Base-by-base conservation (phyloP, 2,797 vertebrate species). In the Nasua narica region DNA sequence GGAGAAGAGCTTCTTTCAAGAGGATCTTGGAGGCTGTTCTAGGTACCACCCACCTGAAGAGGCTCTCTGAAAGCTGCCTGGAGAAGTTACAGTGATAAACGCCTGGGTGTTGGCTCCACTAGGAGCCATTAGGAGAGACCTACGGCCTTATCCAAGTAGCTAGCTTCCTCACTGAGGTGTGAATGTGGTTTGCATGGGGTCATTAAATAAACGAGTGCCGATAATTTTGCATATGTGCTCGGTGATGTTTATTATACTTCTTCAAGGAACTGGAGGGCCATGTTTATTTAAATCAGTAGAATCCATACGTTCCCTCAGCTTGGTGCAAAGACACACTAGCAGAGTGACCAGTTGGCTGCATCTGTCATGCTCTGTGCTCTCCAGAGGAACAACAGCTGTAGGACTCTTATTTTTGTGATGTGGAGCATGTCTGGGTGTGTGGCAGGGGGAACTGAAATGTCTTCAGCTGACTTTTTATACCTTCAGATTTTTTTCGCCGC, bases 371-470 rank as follows among this genome's bases (percentile, higher is more conserved):
- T 96, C 19, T 92, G 58, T 48, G 27, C 84, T 62, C 87, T 54
- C 4, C 56, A 94, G 96, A 46, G 86, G 97, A 98, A 97, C 97
- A 82, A 97, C 97, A 98, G 98, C 98, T 98, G 97, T 84, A 78
- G 87, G 78, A 69, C 4, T 94, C 98, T 98, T 98, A 98, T 98
- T 98, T 98, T 98, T 98, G 98, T 97, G 98, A 83, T 93, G 90
- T 97, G 97, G 97, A 98, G 97, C 94, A 79, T 94, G 78, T 95
- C 94, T 5, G 83, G 79, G 74, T 95, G 10, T 97, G 96, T 93
- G 96, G 81, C 97, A 98, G 96, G 97, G 93, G 98, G 98, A 99
- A 98, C 98, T 2, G 98, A 98, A 98, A 99, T 98, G 97, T 1
- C 56, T 67, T 96, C 93, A 97, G 97, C 97, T 98, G 97, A 96